Evolutionary conservation across 2,797 vertebrate species (phyloP).

Genomic region (Telmatherina bonti): DNA sequence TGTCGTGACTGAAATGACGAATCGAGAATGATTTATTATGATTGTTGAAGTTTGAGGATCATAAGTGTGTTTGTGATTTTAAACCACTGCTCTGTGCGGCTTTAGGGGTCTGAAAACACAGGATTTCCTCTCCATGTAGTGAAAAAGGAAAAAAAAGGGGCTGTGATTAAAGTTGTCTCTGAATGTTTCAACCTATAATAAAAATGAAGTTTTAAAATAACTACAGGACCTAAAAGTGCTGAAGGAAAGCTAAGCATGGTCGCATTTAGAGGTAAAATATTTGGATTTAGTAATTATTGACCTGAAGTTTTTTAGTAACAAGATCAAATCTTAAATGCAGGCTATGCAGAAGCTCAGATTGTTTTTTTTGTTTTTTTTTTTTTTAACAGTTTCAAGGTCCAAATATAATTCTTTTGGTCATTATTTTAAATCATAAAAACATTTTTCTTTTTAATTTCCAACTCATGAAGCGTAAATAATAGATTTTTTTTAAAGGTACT

Average conservation of each 20-base stretch:
- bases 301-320: background rate
- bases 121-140: background rate
- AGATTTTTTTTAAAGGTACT: background rate
- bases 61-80: background rate
- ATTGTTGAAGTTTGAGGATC: background rate
- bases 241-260: background rate
- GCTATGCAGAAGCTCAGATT: background rate
- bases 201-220: conserved; percentile 21
- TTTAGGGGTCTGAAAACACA: background rate
- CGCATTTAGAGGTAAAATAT: background rate
- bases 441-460: no score
- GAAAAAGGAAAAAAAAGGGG: background rate
- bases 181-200: background rate
- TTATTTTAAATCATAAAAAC: background rate
- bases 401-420: background rate
- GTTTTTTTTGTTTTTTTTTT: background rate
- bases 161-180: background rate
- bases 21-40: background rate
- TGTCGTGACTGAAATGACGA: background rate
- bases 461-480: no score
- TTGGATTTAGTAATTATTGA: background rate
- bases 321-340: background rate
- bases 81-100: background rate
- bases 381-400: background rate
- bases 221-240: fast-evolving